Evolutionary conservation across 2,888 invertebrate species (phyloP), one percentile per base, ranked within the genome.

Genomic region (Stegophylla sp.): DNA sequence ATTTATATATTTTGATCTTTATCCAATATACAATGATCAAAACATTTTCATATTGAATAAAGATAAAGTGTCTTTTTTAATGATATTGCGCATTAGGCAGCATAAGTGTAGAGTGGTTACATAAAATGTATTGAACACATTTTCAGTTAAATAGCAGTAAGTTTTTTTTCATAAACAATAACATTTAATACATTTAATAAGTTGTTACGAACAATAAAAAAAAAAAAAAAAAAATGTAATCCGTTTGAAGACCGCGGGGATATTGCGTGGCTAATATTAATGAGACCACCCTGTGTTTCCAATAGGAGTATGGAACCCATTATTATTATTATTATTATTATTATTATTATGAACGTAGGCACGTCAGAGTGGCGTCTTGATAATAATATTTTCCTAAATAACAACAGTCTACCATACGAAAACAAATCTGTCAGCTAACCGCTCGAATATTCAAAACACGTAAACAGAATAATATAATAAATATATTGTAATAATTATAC

Each of bases 401-500:
- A 15, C 23, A 41, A 34, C 51, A 23, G 41, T 56, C 53, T 10
- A 71, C n/a, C n/a, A n/a, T n/a, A n/a, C 20, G 41, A 20, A 56
- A 56, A 71, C 9, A 71, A 56, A 71, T 56, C 41, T 53, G 23
- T 56, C 41, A 20, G 41, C 0, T 15, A 71, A 71, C 53, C 20
- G 10, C 41, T 53, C 34, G 17, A 53, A 23, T 56, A 71, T 56
- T 56, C 53, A 34, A 56, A 71, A 53, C 53, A 71, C 71, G 71
- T 71, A 34, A 71, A 53, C 51, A 53, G 9, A 23, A 41, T n/a
- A n/a, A n/a, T 41, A 56, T 71, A 23, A 53, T 53, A 71, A 71
- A 71, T 53, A 71, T 20, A n/a, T n/a, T n/a, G n/a, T n/a, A 34
- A 53, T 71, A 71, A 56, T 41, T 71, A 71, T 41, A 56, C 53